phyloP scores from a whole-genome alignment of 1,140 invertebrate species.

The Nebria ingens region DNA sequence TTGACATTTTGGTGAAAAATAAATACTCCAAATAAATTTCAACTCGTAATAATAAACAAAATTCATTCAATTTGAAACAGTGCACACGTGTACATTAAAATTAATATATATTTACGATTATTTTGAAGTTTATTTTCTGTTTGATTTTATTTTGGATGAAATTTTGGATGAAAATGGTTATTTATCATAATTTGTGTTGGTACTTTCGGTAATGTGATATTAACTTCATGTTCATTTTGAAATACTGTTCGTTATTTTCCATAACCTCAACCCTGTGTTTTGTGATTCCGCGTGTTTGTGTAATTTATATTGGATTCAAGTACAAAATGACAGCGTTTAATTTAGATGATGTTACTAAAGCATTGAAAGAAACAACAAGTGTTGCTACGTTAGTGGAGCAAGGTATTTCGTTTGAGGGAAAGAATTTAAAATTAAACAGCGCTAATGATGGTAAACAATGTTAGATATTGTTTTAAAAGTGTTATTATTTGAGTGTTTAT shows the following conservation, averaged over 20 bases:
- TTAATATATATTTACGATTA: no score
- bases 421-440: constrained; percentile 52
- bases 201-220: no score
- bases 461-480: no score
- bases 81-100: no score
- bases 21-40: no score
- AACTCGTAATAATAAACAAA: no score
- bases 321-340: constrained; percentile 22
- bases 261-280: constrained; percentile 4
- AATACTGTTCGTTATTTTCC: background rate
- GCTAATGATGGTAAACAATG: constrained; percentile 52
- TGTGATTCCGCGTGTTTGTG: background rate
- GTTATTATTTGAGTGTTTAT: constrained; percentile 12
- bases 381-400: constrained; percentile 17
- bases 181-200: no score
- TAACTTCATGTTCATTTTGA: background rate
- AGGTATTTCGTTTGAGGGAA: constrained; percentile 56
- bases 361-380: constrained; percentile 25
- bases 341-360: constrained; percentile 23
- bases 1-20: no score
- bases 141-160: no score
- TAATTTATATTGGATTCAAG: constrained; percentile 11
- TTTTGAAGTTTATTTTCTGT: no score
- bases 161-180: no score
- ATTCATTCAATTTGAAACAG: no score